Evolutionary conservation across 2,888 invertebrate genomes (phyloP).

Genomic region (Candidula unifasciata): DNA sequence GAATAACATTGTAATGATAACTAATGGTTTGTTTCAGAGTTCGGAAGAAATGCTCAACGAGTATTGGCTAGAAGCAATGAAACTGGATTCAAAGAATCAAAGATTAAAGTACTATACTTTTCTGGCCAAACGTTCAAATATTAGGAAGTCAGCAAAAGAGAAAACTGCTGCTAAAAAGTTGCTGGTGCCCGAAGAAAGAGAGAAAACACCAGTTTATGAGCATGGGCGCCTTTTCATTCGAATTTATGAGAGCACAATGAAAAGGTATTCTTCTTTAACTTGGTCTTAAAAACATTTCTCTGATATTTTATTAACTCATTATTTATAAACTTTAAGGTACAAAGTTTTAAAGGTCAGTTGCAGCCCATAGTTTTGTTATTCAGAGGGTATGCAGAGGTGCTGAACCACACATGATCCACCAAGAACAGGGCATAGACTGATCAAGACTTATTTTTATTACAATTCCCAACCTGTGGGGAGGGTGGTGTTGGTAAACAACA

Average conservation of each 20-base stretch:
- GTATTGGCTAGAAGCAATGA: conserved; percentile 55
- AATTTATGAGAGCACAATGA: conserved; percentile 55
- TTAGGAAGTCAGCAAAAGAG: conserved; percentile 5
- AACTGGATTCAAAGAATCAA: conserved; percentile 36
- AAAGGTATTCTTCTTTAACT: conserved; percentile 45
- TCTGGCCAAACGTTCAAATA: conserved; percentile 14
- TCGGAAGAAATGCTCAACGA: conserved; percentile 58
- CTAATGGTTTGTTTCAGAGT: conserved; percentile 36
- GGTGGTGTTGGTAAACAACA: too few relatives aligned
- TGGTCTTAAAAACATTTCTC: neutral
- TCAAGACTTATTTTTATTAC: too few relatives aligned
- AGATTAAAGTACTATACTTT: conserved; percentile 46
- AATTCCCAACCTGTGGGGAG: too few relatives aligned
- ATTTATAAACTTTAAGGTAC: too few relatives aligned
- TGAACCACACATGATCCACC: too few relatives aligned
- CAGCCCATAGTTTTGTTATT: too few relatives aligned
- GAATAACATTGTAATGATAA: too few relatives aligned
- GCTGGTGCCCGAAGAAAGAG: neutral
- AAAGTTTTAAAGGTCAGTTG: too few relatives aligned
- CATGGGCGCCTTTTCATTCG: conserved; percentile 49
- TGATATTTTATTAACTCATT: too few relatives aligned
- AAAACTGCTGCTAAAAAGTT: conserved; percentile 24
- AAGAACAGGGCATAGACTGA: too few relatives aligned
- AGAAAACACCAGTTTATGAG: neutral
- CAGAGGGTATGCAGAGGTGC: too few relatives aligned